Percentiles rank a stretch among this genome's conserved stretches.
phyloP scores from a whole-genome alignment of 2,888 invertebrate species.

The Agrotis puta region DNA sequence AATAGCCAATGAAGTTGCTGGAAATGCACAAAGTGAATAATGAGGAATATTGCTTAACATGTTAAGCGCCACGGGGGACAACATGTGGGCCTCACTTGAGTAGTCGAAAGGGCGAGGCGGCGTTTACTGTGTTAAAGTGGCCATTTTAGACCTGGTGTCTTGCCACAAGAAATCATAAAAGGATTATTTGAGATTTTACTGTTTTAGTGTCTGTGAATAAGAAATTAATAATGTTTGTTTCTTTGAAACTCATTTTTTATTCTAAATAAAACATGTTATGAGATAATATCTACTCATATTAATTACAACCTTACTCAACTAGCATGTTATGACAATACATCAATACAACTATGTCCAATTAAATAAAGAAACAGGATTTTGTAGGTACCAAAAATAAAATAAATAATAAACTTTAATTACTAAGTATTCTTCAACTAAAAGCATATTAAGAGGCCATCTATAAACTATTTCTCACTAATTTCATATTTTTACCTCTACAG shows the following conservation, averaged over 20 bases:
- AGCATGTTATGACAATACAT: not conserved
- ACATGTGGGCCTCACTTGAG: no score
- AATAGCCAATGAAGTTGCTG: no score
- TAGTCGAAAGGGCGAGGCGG: no score
- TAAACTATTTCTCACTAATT: no score
- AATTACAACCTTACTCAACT: not conserved
- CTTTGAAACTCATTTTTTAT: not conserved
- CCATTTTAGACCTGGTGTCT: no score
- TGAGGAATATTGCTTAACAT: no score
- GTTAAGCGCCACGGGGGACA: no score
- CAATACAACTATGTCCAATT: not conserved
- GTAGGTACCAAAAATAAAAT: not conserved
- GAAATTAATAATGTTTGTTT: conserved; percentile 3
- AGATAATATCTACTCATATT: not conserved
- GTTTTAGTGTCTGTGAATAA: not conserved
- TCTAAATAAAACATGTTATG: not conserved
- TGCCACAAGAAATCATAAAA: no score
- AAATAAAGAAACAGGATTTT: not conserved
- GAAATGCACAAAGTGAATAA: no score
- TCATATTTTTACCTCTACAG: no score
- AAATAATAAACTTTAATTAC: no score
- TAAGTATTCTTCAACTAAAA: not conserved
- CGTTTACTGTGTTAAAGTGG: no score
- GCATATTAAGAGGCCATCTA: not conserved
- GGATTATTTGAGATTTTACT: not conserved